These are phyloP conservation scores for Nowickia ferox DNA, from an alignment of 2,888 invertebrate species.

Conservation along the genomic window DNA sequence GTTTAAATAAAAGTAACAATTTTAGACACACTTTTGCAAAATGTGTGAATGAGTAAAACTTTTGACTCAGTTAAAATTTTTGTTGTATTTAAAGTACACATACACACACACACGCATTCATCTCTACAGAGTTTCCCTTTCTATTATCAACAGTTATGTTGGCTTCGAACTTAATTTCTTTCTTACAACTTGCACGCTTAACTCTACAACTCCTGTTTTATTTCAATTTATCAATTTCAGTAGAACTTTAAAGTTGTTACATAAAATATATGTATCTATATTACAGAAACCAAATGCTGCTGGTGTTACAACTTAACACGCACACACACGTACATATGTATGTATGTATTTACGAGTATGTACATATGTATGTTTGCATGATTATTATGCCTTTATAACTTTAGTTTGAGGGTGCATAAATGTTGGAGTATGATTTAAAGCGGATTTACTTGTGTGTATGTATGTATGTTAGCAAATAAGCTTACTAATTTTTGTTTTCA, in stretches of 20 bases:
- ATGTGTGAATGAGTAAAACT: too few species aligned
- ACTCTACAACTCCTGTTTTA: neutral
- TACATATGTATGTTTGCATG: neutral
- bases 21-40: too few species aligned
- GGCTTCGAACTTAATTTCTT: neutral
- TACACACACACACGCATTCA: neutral
- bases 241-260: neutral
- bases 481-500: slow-evolving; percentile 5
- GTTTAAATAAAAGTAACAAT: too few species aligned
- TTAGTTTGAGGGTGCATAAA: neutral
- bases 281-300: neutral
- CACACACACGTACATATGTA: neutral
- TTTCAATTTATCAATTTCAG: neutral
- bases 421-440: slow-evolving; percentile 16
- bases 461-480: slow-evolving; percentile 7
- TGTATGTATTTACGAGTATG: neutral
- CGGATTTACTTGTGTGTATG: neutral
- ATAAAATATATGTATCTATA: neutral
- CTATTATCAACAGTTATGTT: slow-evolving; percentile 2
- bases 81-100: neutral
- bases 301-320: neutral
- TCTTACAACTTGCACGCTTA: neutral
- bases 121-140: too few species aligned
- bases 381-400: neutral
- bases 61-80: too few species aligned